A percentile compares a stretch with the other conserved stretches of the same genome.
Conservation (phyloP, 1,140 invertebrate species). For the Bombus sibiricus region DNA sequence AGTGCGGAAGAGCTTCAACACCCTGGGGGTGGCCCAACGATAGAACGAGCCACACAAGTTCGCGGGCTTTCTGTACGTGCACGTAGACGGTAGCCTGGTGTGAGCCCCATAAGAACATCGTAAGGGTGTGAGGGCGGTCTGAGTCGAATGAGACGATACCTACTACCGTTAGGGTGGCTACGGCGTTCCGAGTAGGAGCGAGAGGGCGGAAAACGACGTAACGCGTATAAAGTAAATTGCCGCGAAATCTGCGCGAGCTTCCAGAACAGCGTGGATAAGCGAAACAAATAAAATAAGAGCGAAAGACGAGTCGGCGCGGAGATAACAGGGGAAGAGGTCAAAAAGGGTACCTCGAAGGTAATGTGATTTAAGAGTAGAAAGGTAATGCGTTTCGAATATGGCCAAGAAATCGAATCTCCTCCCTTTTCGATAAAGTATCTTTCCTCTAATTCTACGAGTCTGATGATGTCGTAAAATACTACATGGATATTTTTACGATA, state of each 20-base stretch:
- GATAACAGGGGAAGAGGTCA: conserved; percentile 63
- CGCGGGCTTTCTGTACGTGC: not conserved
- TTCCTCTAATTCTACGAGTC: not conserved
- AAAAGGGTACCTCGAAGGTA: conserved; percentile 51
- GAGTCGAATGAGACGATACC: conserved; percentile 68
- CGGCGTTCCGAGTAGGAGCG: conserved; percentile 42
- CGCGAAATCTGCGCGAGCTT: conserved; percentile 74
- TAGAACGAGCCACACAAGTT: conserved; percentile 50
- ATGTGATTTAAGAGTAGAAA: conserved; percentile 63
- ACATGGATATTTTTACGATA: not conserved
- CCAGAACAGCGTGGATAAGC: conserved; percentile 65
- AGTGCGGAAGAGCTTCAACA: conserved; percentile 70
- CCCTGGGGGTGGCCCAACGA: conserved; percentile 52
- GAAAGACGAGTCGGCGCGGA: conserved; percentile 50
- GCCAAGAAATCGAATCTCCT: not conserved
- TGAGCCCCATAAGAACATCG: conserved; percentile 57
- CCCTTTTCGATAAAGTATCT: not conserved
- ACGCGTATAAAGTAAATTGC: conserved; percentile 79
- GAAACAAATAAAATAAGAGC: conserved; percentile 77
- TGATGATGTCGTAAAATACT: not conserved
- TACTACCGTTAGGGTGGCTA: conserved; percentile 39
- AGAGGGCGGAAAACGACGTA: conserved; percentile 78
- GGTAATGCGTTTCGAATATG: conserved; percentile 17
- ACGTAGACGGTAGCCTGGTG: conserved; percentile 8
- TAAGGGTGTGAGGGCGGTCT: conserved; percentile 53